These are phyloP conservation scores for Nebria ingens DNA, from an alignment of 1,140 invertebrate species.

Conservation along the genomic window DNA sequence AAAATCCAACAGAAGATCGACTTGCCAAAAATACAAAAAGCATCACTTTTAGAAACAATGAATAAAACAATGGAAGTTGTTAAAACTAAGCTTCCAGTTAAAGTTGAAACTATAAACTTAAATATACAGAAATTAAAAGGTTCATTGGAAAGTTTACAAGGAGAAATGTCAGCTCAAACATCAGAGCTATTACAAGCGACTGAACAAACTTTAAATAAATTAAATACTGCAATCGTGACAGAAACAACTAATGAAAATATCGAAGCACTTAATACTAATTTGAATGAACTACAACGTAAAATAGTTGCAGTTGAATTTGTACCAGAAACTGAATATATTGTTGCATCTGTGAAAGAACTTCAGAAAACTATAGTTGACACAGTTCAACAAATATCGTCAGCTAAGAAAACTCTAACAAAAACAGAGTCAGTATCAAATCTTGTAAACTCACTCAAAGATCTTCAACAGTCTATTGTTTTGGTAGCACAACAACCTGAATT, in stretches of 20 bases:
- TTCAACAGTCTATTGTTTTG: constrained; percentile 23
- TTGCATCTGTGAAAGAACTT: neutral
- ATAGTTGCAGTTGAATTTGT: neutral
- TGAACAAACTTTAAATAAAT: neutral
- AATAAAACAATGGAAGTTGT: neutral
- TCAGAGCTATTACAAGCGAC: neutral
- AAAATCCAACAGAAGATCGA: constrained; percentile 1
- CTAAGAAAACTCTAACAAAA: neutral
- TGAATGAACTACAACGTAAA: neutral
- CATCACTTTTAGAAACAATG: neutral
- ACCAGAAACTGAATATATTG: neutral
- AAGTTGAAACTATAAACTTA: neutral
- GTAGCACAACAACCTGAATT: constrained; percentile 24
- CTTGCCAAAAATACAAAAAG: constrained; percentile 2
- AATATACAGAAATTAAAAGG: neutral
- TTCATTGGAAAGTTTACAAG: neutral
- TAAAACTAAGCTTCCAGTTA: neutral
- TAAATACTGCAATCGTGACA: neutral
- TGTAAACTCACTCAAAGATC: constrained; percentile 16
- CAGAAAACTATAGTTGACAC: neutral
- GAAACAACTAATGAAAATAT: neutral
- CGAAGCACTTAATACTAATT: neutral
- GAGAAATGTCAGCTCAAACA: neutral
- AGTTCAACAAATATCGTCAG: neutral
- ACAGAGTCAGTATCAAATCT: neutral